Base-by-base conservation (phyloP, 2,888 invertebrate species). In the Terebella lapidaria region DNA sequence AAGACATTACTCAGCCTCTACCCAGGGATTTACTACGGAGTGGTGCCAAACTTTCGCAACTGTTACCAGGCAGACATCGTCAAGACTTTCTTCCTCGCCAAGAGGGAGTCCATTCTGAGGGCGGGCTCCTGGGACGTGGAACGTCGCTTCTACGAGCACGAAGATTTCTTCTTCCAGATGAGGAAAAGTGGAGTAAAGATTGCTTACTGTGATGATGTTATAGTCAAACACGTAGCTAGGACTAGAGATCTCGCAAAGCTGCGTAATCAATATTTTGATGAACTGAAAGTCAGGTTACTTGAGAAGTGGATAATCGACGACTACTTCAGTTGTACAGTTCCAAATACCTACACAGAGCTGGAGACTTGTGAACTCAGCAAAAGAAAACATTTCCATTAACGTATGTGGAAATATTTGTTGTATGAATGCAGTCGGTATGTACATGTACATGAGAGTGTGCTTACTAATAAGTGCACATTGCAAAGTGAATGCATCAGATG, bases 91-190 rank as follows among this genome's bases (percentile, higher is more conserved):
- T 58, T 58, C 30, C 27, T 58, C 25, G 54, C 54, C 55, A 22
- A 28, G 27, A 20, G 47, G n/a, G 46, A 56, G 20, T 54, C 18
- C 20, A 45, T 58, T n/a, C 28, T 58, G 29, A 46, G n/a, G 22
- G 59, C 59, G 27, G 59, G 59, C 18, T 26, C 28, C 18, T 58
- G 59, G 59, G 59, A 58, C 22, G 20, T 20, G 25, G 20, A 42
- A 25, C 45, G 59, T n/a, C 46, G 27, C n/a, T 58, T 58, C 45
- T 58, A 35, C 22, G 59, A 58, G 27, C 59, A 58, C 27, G 59
- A 58, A 29, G 59, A 58, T 28, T 58, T 58, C 55, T 58, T 58
- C 35, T 26, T 58, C 0, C 54, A 56, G 24, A 55, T 58, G 54
- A 54, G 55, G 18, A 58, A 57, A 20, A 10, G 22, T 24, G 20